Evolutionary conservation across 2,113 vertebrate genomes (phyloP), one percentile per base, ranked within the genome.

Genomic region (Chloropsis cyanopogon): DNA sequence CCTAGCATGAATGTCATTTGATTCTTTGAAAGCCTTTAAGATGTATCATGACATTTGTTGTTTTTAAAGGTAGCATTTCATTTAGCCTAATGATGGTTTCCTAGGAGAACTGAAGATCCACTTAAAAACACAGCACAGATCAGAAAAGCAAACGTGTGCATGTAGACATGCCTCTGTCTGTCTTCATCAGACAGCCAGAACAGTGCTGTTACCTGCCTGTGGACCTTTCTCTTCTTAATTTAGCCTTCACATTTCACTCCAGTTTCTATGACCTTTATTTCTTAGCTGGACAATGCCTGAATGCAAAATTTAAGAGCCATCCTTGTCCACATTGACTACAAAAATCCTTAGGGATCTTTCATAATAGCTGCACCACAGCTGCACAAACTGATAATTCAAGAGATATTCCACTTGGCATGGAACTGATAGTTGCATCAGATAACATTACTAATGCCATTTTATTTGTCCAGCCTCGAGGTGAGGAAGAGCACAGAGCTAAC

Each of bases 51-150:
- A 46, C 44, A 76, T 87, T 78, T 76, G n/a, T 46, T 94, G 66
- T 72, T 82, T 85, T 92, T 79, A 92, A 90, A 95, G 52, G n/a
- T 69, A 92, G 86, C 50, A 73, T 79, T 95, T 92, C 78, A 94
- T 82, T 77, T 80, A 90, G 66, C 25, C 73, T 79, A 95, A 93
- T 94, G 90, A 94, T 82, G 66, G 89, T 92, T 92, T 95, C 91
- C 91, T 90, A 92, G 84, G 82, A 96, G 89, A 95, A 86, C 49
- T 77, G 78, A 89, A 87, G 66, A 89, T 53, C 79, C 86, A 76
- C 61, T 87, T 68, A 53, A 57, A 85, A 89, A 59, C 63, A 85
- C 29, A 17, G 41, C 60, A 88, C 14, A 54, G 77, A 91, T 57
- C 44, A 93, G 84, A 82, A 92, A 33, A 81, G 65, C 50, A 52